Conservation (phyloP, 2,797 vertebrate species). For the Pangasius sanitwongsei region DNA sequence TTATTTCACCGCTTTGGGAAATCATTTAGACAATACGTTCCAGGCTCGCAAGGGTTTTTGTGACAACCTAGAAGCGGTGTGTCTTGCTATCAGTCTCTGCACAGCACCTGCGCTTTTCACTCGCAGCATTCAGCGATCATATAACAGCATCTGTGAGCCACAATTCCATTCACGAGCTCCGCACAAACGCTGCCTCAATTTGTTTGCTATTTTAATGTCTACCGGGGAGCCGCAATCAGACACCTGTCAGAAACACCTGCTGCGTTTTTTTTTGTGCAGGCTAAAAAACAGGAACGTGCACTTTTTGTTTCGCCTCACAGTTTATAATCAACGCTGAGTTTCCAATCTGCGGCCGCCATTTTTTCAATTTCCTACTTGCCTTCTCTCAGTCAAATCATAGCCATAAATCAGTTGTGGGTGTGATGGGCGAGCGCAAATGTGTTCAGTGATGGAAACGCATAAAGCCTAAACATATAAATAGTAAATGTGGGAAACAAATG, state of each 20-base stretch:
- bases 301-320: slow-evolving; percentile 75
- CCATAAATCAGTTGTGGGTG: slow-evolving; percentile 75
- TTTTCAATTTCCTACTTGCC: slow-evolving; percentile 81
- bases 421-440: slow-evolving; percentile 54
- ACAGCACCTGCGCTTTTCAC: slow-evolving; percentile 73
- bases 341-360: slow-evolving; percentile 78
- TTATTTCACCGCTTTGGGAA: slow-evolving; percentile 58
- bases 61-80: slow-evolving; percentile 51
- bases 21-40: slow-evolving; percentile 49
- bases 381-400: slow-evolving; percentile 80
- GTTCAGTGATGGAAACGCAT: slow-evolving; percentile 77
- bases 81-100: slow-evolving; percentile 53
- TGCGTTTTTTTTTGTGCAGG: slow-evolving; percentile 61
- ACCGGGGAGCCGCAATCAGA: slow-evolving; percentile 78
- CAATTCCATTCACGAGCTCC: slow-evolving; percentile 58
- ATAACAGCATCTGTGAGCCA: slow-evolving; percentile 79
- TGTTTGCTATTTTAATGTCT: slow-evolving; percentile 82
- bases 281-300: slow-evolving; percentile 66
- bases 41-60: slow-evolving; percentile 40
- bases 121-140: slow-evolving; percentile 30
- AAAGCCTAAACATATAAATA: slow-evolving; percentile 46
- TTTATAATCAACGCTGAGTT: slow-evolving; percentile 81
- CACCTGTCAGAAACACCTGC: slow-evolving; percentile 81
- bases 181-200: slow-evolving; percentile 67
- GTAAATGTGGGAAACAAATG: slow-evolving; percentile 54